Base-by-base conservation (phyloP, 92 coral and sea anemone species). In the Pocillopora grandis region DNA sequence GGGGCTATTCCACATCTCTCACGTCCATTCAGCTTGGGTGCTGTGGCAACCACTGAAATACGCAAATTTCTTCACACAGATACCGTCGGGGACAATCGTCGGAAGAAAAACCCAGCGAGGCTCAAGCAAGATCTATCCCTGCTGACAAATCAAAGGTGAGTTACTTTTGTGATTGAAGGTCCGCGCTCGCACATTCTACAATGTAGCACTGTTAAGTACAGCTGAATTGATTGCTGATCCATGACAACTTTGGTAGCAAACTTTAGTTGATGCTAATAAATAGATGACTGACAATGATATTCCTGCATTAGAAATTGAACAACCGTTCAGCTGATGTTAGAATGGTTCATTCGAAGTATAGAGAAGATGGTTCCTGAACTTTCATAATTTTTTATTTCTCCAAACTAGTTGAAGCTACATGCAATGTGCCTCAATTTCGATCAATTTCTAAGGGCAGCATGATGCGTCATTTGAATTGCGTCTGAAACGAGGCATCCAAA, bases 1-100 rank as follows among this genome's bases (percentile, higher is more conserved):
- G 61, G 63, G 86, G 86, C 80, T 73, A 82, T 83, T 52, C 72
- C 61, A 72, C 72, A 49, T 83, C 49, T 49, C 52, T 83, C 75
- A 62, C 61, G 75, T 71, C 27, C 72, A 72, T 71, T 82, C 73
- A 73, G 63, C 23, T 76, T 66, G 75, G 69, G 18, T 12, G 21
- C 18, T 82, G 20, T 58, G 58, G 61, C 73, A 79, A 82, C 79
- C 27, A 52, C 61, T 72, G 33, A 20, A n/a, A 52, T 23, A 52
- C 9, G 23, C 72, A 19, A 19, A 42, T 62, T 82, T 72, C 42
- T 72, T 48, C 61, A 60, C 31, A 65, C 74, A 82, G 86, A 48
- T 36, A 61, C 33, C 58, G 55, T 71, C 86, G 62, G 79, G 52
- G 71, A 37, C 79, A 37, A 56, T 52, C 80, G 23, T 83, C 80